Percentiles rank a stretch among this genome's conserved stretches.
Conservation (phyloP, 1,140 invertebrate genomes). For the Lucilia cuprina region DNA sequence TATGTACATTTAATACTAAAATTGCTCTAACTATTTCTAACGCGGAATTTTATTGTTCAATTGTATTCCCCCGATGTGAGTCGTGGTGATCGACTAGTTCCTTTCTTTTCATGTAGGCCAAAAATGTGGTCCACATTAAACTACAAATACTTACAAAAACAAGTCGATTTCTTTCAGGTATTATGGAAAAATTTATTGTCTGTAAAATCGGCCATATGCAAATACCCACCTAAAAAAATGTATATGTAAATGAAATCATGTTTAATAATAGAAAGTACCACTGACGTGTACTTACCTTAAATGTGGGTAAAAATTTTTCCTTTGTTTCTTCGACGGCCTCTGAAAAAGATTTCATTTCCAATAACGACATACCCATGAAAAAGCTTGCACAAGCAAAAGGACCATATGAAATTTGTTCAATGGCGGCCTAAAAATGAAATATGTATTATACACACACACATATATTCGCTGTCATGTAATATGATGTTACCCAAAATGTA, state of each 20-base stretch:
- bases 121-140: constrained; percentile 83
- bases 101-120: constrained; percentile 81
- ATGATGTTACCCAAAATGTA: too few species aligned
- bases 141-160: constrained; percentile 84
- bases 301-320: constrained; percentile 80
- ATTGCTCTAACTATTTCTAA: neutral
- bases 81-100: constrained; percentile 5
- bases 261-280: neutral
- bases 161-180: constrained; percentile 81
- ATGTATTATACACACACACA: too few species aligned
- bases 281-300: constrained; percentile 69
- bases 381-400: constrained; percentile 82
- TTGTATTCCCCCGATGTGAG: neutral
- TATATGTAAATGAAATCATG: neutral
- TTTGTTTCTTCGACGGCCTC: constrained; percentile 75
- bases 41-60: neutral
- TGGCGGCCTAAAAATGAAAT: constrained; percentile 69
- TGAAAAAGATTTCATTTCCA: constrained; percentile 75
- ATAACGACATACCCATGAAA: constrained; percentile 80
- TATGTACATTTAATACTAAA: neutral
- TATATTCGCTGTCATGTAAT: too few species aligned
- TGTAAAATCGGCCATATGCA: constrained; percentile 84
- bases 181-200: constrained; percentile 80
- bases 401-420: constrained; percentile 83
- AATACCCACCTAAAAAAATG: constrained; percentile 71